Base-by-base conservation (phyloP, 2,113 vertebrate species). In the Otolemur garnettii region DNA sequence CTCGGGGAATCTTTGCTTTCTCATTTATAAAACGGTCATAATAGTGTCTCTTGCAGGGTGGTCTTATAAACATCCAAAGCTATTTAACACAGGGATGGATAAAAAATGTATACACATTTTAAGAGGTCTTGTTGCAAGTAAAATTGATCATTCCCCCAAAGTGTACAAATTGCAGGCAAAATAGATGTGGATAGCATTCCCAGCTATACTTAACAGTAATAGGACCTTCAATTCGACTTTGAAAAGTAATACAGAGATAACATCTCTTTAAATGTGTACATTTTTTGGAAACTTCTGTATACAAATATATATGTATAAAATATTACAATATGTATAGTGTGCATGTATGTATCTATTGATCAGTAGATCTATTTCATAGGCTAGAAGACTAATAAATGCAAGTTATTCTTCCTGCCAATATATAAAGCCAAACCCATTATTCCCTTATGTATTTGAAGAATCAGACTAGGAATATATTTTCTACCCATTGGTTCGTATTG, bases 271-370 rank as follows among this genome's bases (percentile, higher is more conserved):
- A 50, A 50, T 50, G 45, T 50, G 45, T 50, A 50, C 8, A 9
- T 50, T 50, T 50, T 50, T 50, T 50, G 8, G 45, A 50, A 9
- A 8, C 45, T 10, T 50, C 45, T 50, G 45, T 42, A 69, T 19
- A 21, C 26, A 84, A 35, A 59, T 50, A 50, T 50, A 50, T 10
- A 9, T 50, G 45, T 50, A 50, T 50, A 50, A 50, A 50, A 50
- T 50, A 50, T 50, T 13, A 18, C 60, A n/a, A 69, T n/a, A 69
- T n/a, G 2, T 69, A 69, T 18, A 69, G 33, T 8, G 13, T 17
- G 1, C 18, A n/a, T n/a, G 3, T n/a, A 14, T n/a, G 30, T n/a
- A 69, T 19, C 68, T n/a, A 7, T 18, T 7, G 0, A 17, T 68
- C 30, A 30, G 33, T 15, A 15, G 26, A n/a, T 69, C 10, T n/a